These are phyloP conservation scores for Gonatopus flavifemur DNA, from an alignment of 1,140 invertebrate genomes.

Conservation along the genomic window DNA sequence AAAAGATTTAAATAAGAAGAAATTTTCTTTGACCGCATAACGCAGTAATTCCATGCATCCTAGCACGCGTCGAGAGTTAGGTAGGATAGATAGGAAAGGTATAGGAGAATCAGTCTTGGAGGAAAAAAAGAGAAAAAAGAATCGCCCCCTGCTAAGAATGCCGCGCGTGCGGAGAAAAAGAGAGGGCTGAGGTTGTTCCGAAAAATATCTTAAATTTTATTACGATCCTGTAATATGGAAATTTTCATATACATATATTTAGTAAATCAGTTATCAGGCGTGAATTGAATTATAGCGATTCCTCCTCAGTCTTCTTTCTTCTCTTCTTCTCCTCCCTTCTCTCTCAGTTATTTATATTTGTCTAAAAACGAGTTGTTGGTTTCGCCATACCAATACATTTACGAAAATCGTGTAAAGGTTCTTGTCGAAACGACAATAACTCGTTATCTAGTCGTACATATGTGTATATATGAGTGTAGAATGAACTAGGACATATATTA, in stretches of 20 bases:
- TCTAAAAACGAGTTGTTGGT: slow-evolving; percentile 20
- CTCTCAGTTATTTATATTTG: slow-evolving; percentile 38
- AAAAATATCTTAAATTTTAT: slow-evolving; percentile 45
- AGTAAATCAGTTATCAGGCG: slow-evolving; percentile 47
- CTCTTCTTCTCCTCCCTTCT: too few species aligned
- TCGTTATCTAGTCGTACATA: slow-evolving; percentile 22
- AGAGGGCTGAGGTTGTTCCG: slow-evolving; percentile 18
- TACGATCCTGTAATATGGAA: slow-evolving; percentile 45
- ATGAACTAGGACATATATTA: too few species aligned
- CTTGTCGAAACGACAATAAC: slow-evolving; percentile 24
- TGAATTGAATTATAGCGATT: slow-evolving; percentile 46
- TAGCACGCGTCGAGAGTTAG: too few species aligned
- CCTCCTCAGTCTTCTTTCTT: slow-evolving; percentile 20
- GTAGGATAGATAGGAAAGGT: too few species aligned
- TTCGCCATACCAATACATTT: slow-evolving; percentile 8
- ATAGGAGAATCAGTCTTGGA: too few species aligned
- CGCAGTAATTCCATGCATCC: too few species aligned
- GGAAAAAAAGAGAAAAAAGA: too few species aligned
- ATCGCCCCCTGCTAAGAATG: too few species aligned
- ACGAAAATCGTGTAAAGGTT: slow-evolving; percentile 27
- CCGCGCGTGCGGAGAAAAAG: slow-evolving; percentile 1
- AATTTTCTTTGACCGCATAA: too few species aligned
- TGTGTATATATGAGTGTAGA: too few species aligned
- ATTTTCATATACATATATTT: too few species aligned
- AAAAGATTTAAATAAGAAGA: too few species aligned